These are phyloP conservation scores for Sarcophaga bullata DNA, from an alignment of 1,140 invertebrate species.

Conservation along the genomic window DNA sequence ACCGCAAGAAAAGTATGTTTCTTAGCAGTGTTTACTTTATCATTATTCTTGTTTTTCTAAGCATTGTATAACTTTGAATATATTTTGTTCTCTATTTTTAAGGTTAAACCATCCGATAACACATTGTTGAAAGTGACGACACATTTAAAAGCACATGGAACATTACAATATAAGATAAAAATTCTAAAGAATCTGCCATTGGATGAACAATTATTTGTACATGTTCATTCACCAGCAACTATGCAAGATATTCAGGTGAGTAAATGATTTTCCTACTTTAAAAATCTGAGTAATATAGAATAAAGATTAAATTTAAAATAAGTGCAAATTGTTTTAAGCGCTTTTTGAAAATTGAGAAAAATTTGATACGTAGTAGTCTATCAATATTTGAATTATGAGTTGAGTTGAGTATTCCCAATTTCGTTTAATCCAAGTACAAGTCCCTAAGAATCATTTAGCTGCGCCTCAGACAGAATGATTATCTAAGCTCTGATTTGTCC, in stretches of 20 bases:
- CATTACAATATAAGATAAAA: conserved; percentile 46
- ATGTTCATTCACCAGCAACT: conserved; percentile 48
- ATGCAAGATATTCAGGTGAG: conserved; percentile 48
- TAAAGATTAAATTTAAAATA: no score
- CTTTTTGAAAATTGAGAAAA: no score
- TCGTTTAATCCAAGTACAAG: no score
- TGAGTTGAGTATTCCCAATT: no score
- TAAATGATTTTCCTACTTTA: background rate
- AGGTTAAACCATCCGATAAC: conserved; percentile 50
- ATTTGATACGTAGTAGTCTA: no score
- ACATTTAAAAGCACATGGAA: conserved; percentile 45
- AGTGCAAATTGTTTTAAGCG: no score
- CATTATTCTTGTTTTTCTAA: conserved; percentile 26
- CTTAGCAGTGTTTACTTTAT: background rate
- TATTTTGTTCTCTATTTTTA: conserved; percentile 25
- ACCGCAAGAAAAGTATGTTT: background rate
- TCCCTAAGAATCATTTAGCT: no score
- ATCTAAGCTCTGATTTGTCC: no score
- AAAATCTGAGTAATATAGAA: background rate
- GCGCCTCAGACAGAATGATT: no score
- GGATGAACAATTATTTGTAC: conserved; percentile 47
- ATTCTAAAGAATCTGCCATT: conserved; percentile 43
- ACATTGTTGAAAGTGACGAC: conserved; percentile 45
- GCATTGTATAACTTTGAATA: no score
- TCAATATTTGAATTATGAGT: no score